These are phyloP conservation scores for Lycia hirtaria DNA, from an alignment of 2,888 invertebrate genomes.

Conservation along the genomic window DNA sequence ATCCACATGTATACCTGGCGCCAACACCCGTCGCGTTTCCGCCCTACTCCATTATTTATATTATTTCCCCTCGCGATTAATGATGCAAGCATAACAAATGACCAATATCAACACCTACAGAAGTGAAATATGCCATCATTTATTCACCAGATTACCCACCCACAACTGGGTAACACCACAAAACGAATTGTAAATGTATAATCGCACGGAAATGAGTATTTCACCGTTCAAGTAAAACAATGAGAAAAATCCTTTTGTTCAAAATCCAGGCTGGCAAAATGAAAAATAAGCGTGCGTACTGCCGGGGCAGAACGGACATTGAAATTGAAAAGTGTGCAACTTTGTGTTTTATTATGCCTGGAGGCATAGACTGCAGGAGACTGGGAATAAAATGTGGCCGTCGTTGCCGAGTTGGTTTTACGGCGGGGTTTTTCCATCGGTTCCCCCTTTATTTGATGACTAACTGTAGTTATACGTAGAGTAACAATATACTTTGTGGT, in stretches of 20 bases:
- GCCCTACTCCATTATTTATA: constrained; percentile 22
- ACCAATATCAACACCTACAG: constrained; percentile 18
- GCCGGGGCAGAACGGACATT: constrained; percentile 60
- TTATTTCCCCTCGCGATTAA: constrained; percentile 15
- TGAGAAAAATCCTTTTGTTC: constrained; percentile 76
- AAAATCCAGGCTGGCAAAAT: constrained; percentile 64
- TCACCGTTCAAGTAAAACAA: constrained; percentile 54
- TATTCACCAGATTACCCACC: constrained; percentile 6
- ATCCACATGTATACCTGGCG: constrained; percentile 46
- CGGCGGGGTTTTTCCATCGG: constrained; percentile 39
- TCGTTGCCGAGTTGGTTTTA: constrained; percentile 46
- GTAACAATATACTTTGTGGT: constrained; percentile 1
- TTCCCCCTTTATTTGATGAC: constrained; percentile 18
- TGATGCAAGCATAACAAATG: constrained; percentile 20
- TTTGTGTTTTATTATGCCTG: constrained; percentile 67
- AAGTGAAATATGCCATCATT: constrained; percentile 16
- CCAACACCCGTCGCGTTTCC: constrained; percentile 12
- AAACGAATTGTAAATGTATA: constrained; percentile 33
- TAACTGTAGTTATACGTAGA: constrained; percentile 5
- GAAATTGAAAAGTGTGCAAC: constrained; percentile 75
- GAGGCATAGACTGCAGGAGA: constrained; percentile 56
- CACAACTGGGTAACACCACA: constrained; percentile 29
- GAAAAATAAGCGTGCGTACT: constrained; percentile 66
- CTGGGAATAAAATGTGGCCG: constrained; percentile 60
- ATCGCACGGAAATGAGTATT: constrained; percentile 40